A percentile compares a stretch with the other conserved stretches of the same genome.
Conservation (phyloP, 1,140 invertebrate genomes). For the Notospermus geniculatus region DNA sequence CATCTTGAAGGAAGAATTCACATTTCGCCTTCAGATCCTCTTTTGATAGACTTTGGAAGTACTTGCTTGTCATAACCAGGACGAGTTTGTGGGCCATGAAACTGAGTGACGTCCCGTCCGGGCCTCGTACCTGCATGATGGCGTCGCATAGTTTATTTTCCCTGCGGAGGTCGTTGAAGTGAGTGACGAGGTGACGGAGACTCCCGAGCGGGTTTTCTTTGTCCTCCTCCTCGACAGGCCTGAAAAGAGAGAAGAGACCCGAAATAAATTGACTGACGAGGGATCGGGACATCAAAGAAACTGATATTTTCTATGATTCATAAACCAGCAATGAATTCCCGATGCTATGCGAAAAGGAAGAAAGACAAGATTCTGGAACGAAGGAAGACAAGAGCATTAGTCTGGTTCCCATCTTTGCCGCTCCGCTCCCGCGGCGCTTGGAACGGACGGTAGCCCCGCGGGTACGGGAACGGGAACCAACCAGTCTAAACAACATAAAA, state of each 20-base stretch:
- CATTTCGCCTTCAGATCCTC: constrained; percentile 5
- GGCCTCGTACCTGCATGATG: neutral
- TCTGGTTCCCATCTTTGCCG: too few relatives aligned
- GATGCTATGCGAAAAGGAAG: too few relatives aligned
- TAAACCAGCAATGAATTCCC: too few relatives aligned
- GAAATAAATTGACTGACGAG: too few relatives aligned
- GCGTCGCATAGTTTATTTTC: constrained; percentile 6
- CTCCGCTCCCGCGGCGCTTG: too few relatives aligned
- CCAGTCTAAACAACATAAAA: too few relatives aligned
- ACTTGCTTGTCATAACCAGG: neutral
- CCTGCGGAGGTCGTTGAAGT: constrained; percentile 1
- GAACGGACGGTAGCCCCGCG: too few relatives aligned
- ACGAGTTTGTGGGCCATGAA: constrained; percentile 5
- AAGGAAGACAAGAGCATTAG: too few relatives aligned
- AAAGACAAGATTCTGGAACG: too few relatives aligned
- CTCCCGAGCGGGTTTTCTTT: constrained; percentile 3
- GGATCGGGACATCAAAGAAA: too few relatives aligned
- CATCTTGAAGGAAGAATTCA: constrained; percentile 6
- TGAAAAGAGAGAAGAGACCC: constrained; percentile 3
- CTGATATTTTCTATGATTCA: too few relatives aligned
- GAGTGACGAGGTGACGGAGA: neutral
- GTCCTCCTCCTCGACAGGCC: neutral
- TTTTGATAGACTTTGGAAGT: neutral
- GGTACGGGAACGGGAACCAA: too few relatives aligned
- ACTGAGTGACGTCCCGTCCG: neutral